phyloP scores from a whole-genome alignment of 2,888 invertebrate genomes.

The Chloroclysta siterata region DNA sequence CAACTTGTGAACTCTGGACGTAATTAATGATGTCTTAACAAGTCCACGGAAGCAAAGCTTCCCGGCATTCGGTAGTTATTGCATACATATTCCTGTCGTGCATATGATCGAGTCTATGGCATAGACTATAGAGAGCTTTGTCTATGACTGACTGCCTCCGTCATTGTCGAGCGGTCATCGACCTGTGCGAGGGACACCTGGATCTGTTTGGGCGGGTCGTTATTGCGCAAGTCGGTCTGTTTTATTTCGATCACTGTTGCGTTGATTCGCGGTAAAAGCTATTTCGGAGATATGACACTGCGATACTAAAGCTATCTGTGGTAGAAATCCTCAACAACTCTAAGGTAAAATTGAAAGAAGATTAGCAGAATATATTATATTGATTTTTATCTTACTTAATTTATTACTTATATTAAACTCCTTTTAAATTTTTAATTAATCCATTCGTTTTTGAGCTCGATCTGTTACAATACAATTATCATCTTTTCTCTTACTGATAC shows the following conservation, averaged over 20 bases:
- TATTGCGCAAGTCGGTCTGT: slow-evolving; percentile 51
- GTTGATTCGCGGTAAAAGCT: slow-evolving; percentile 14
- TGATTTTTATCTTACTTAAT: too few species aligned
- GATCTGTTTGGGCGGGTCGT: slow-evolving; percentile 54
- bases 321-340: not conserved
- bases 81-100: slow-evolving; percentile 18
- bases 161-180: slow-evolving; percentile 68
- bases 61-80: not conserved
- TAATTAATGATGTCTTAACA: too few species aligned
- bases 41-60: too few species aligned
- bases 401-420: too few species aligned
- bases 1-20: too few species aligned
- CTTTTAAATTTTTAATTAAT: too few species aligned
- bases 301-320: not conserved
- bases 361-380: too few species aligned
- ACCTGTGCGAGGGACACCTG: slow-evolving; percentile 66
- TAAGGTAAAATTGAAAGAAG: not conserved
- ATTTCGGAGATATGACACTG: slow-evolving; percentile 9
- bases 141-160: slow-evolving; percentile 53
- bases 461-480: too few species aligned
- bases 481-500: too few species aligned
- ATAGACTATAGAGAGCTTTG: slow-evolving; percentile 47
- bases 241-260: slow-evolving; percentile 36
- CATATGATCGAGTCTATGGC: slow-evolving; percentile 5
- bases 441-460: too few species aligned